Conservation (phyloP, 1,140 invertebrate genomes). For the Antheraea mylitta region DNA sequence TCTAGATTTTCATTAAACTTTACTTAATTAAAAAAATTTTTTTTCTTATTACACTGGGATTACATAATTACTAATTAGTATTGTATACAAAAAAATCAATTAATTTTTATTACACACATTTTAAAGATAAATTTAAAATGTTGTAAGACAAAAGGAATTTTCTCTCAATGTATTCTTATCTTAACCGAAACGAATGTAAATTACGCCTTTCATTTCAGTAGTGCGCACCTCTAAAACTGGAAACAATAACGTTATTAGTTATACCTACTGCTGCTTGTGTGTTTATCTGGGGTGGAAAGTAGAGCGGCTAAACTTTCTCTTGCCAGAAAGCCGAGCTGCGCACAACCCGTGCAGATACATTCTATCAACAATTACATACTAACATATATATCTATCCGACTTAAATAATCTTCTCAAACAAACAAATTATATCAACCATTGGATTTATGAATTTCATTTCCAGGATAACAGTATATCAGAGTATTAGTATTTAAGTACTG, state of each 20-base stretch:
- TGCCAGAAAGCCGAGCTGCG: slow-evolving; percentile 45
- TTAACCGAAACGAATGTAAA: not conserved
- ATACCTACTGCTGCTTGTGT: slow-evolving; percentile 13
- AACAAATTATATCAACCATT: slow-evolving; percentile 26
- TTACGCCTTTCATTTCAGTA: slow-evolving; percentile 6
- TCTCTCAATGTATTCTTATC: slow-evolving; percentile 2
- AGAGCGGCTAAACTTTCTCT: slow-evolving; percentile 68
- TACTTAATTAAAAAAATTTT: slow-evolving; percentile 1
- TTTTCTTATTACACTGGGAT: not conserved
- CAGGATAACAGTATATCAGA: too few species aligned
- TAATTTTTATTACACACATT: not conserved
- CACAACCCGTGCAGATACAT: slow-evolving; percentile 44
- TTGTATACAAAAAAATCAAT: not conserved
- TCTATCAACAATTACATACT: slow-evolving; percentile 20
- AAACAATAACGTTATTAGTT: slow-evolving; percentile 8
- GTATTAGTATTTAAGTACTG: too few species aligned
- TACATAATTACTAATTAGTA: too few species aligned
- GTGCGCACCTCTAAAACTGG: slow-evolving; percentile 4
- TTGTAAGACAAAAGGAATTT: not conserved
- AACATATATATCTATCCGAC: slow-evolving; percentile 22
- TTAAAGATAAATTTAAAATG: not conserved
- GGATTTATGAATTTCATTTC: too few species aligned
- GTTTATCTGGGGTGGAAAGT: slow-evolving; percentile 57
- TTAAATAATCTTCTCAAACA: slow-evolving; percentile 29
- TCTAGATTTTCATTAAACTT: not conserved